phyloP scores from a whole-genome alignment of 2,113 vertebrate genomes.

The Dermatemys mawii region DNA sequence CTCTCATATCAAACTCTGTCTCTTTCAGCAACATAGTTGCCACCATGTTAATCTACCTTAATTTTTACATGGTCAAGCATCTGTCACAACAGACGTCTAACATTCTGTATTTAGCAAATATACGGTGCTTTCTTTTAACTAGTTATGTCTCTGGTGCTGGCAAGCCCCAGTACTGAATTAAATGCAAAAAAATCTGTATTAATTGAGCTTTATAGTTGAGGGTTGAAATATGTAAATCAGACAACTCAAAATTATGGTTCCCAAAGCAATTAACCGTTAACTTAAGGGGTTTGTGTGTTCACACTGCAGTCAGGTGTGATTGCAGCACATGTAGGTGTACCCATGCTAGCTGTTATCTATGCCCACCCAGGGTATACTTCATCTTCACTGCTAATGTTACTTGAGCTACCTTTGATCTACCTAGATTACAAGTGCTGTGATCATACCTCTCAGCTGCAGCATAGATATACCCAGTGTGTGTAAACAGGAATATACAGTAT shows the following conservation, averaged over 20 bases:
- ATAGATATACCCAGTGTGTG: neutral
- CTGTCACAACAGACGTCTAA: neutral
- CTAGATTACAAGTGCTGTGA: neutral
- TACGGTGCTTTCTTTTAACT: neutral
- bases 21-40: neutral
- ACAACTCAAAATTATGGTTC: neutral
- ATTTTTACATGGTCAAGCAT: fast-evolving
- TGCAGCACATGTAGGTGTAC: neutral
- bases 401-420: neutral
- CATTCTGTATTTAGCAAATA: neutral
- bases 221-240: neutral
- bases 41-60: neutral
- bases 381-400: neutral
- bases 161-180: fast-evolving
- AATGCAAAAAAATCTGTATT: fast-evolving
- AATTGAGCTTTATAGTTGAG: neutral
- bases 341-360: neutral
- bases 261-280: neutral
- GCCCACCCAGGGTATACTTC: no score
- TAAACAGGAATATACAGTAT: neutral
- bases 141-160: neutral
- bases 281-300: neutral
- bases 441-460: neutral
- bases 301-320: neutral
- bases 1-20: neutral